Evolutionary conservation across 1,140 invertebrate genomes (phyloP).

Genomic region (Atta cephalotes): DNA sequence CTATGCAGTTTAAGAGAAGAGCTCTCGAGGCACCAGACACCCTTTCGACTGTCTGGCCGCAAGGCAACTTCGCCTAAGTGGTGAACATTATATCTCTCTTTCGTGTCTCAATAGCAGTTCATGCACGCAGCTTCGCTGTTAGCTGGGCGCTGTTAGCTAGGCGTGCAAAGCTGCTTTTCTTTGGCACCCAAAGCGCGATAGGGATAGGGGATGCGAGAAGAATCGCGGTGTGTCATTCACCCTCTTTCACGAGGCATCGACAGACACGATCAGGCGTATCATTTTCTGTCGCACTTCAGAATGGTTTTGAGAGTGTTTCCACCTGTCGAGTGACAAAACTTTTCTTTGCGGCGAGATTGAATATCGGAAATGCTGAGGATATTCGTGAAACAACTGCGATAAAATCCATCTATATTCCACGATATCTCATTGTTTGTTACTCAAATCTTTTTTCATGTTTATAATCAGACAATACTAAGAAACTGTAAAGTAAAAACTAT

Average conservation of each 20-base stretch:
- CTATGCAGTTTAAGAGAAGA: slow-evolving; percentile 72
- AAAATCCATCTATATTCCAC: background rate
- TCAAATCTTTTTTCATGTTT: background rate
- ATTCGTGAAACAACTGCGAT: background rate
- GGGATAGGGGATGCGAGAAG: slow-evolving; percentile 26
- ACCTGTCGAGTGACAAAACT: slow-evolving; percentile 40
- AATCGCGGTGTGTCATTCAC: slow-evolving; percentile 37
- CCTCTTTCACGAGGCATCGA: slow-evolving; percentile 50
- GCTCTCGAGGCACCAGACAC: slow-evolving; percentile 81
- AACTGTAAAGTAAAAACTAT: background rate
- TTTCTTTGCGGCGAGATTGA: slow-evolving; percentile 23
- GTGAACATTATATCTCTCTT: slow-evolving; percentile 79
- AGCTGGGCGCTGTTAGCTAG: slow-evolving; percentile 63
- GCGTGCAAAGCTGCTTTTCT: slow-evolving; percentile 68
- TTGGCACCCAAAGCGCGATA: slow-evolving; percentile 54
- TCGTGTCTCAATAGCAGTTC: slow-evolving; percentile 78
- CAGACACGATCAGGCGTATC: slow-evolving; percentile 53
- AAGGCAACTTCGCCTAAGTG: slow-evolving; percentile 78
- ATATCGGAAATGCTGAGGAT: background rate
- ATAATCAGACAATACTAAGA: background rate
- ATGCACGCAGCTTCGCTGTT: slow-evolving; percentile 53
- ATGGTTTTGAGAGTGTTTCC: slow-evolving; percentile 52
- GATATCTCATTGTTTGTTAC: background rate
- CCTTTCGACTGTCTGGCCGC: slow-evolving; percentile 78
- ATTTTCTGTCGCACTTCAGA: slow-evolving; percentile 59